Conservation (phyloP, 2,797 vertebrate genomes). For the Leuciscus waleckii region DNA sequence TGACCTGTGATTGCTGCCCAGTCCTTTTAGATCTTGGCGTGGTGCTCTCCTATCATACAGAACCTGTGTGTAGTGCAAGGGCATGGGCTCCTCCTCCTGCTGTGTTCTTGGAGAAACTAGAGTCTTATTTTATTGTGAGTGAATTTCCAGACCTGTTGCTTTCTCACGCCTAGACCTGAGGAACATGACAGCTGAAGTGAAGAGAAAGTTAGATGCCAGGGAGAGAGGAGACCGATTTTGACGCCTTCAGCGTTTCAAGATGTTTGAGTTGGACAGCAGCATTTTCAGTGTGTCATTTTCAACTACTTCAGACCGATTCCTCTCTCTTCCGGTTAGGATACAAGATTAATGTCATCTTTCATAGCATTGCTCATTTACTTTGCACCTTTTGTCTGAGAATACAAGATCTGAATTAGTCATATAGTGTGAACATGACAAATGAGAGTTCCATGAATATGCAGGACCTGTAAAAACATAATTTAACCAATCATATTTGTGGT, state of each 20-base stretch:
- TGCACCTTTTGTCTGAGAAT: neutral
- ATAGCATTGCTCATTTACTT: neutral
- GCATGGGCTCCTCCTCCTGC: slow-evolving; percentile 23
- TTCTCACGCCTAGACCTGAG: slow-evolving; percentile 34
- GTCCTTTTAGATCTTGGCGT: neutral
- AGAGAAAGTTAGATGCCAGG: slow-evolving; percentile 30
- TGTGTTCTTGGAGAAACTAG: slow-evolving; percentile 30
- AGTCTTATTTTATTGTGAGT: slow-evolving; percentile 13
- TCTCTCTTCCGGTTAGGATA: neutral
- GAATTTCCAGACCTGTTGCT: slow-evolving; percentile 45
- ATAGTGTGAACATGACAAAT: neutral
- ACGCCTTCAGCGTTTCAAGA: neutral
- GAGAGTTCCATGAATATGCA: neutral
- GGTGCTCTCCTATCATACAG: neutral
- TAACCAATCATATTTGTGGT: neutral
- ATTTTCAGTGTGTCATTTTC: neutral
- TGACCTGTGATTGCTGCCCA: slow-evolving; percentile 16
- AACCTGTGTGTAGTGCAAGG: neutral
- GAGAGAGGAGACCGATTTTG: slow-evolving; percentile 13
- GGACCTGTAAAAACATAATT: neutral
- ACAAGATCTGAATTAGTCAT: neutral
- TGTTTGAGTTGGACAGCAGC: neutral
- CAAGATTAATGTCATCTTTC: neutral
- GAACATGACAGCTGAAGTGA: slow-evolving; percentile 33
- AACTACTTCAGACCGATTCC: neutral